Base-by-base conservation (phyloP, 1,140 invertebrate species). In the Nephotettix cincticeps region DNA sequence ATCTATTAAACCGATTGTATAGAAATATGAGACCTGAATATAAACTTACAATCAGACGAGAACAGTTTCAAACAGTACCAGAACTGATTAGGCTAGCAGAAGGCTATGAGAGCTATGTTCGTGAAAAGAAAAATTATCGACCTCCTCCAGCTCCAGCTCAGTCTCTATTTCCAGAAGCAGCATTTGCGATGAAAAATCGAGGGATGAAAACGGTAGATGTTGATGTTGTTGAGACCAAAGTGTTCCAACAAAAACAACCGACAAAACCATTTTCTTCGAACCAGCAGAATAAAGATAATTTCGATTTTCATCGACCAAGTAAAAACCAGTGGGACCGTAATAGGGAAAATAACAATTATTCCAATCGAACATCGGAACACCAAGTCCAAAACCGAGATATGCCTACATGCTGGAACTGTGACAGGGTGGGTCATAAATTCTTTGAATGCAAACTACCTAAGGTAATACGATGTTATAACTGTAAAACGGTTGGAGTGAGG, bases 11-110 rank as follows among this genome's bases (percentile, higher is more conserved):
- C 19, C 47, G 21, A 54, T 6, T 54, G 21, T 54, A 54, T 21
- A 6, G 47, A 54, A 54, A 54, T 54, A 54, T 54, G 47, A 54
- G 21, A 54, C 47, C 47, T 6, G 47, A 54, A 11, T 54, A 54
- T 19, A 54, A 54, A 21, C 47, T 54, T 6, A 54, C 47, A 6
- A 54, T 19, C 23, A 6, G 47, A 54, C 11, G 47, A 21, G 47
- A 54, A 14, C 47, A 54, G 6, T 54, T 54, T 19, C 6, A 4
- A 4, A 54, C 13, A 6, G 21, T 54, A 14, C 4, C 6, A 6
- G 47, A 54, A 54, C 23, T 54, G 4, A 6, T 54, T 14, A 11
- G 21, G 21, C 47, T 54, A 19, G 47, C 47, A 6, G 47, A 54
- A 19, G 47, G 47, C 21, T 54, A 54, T 54, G 47, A 54, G 47